These are phyloP conservation scores for Xestobium rufovillosum DNA, from an alignment of 2,888 invertebrate genomes.

Conservation along the genomic window DNA sequence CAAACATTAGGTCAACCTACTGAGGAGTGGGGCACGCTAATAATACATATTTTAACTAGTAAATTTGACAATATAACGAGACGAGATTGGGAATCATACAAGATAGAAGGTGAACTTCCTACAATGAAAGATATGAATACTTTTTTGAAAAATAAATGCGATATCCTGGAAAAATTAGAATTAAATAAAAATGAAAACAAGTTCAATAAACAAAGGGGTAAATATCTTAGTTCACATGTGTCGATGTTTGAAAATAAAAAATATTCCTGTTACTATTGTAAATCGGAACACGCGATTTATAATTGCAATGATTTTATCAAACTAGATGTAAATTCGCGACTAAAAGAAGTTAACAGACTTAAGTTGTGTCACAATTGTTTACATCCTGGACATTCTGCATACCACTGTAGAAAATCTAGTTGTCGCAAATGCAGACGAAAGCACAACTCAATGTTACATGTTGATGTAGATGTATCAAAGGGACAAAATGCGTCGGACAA, in stretches of 20 bases:
- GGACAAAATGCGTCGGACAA: too few species aligned
- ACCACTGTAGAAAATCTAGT: conserved; percentile 9
- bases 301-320: conserved; percentile 13
- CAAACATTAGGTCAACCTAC: conserved; percentile 11
- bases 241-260: conserved; percentile 4
- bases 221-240: too few species aligned
- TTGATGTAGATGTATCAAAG: conserved; percentile 4
- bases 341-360: conserved; percentile 9
- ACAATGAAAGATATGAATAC: conserved; percentile 13
- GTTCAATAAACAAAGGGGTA: too few species aligned
- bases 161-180: conserved; percentile 16
- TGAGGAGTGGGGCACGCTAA: conserved; percentile 14
- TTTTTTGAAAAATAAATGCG: conserved; percentile 15
- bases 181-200: too few species aligned
- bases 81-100: conserved; percentile 15
- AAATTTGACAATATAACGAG: conserved; percentile 13
- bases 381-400: conserved; percentile 9
- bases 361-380: conserved; percentile 18
- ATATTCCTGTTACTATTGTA: conserved; percentile 14
- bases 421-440: conserved; percentile 13
- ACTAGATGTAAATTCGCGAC: conserved; percentile 3
- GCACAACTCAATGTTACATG: conserved; percentile 16
- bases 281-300: conserved; percentile 14
- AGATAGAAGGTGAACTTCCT: conserved; percentile 7
- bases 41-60: conserved; percentile 13